Evolutionary conservation across 2,888 invertebrate genomes (phyloP), one percentile per base, ranked within the genome.

Genomic region (Leptothorax acervorum): DNA sequence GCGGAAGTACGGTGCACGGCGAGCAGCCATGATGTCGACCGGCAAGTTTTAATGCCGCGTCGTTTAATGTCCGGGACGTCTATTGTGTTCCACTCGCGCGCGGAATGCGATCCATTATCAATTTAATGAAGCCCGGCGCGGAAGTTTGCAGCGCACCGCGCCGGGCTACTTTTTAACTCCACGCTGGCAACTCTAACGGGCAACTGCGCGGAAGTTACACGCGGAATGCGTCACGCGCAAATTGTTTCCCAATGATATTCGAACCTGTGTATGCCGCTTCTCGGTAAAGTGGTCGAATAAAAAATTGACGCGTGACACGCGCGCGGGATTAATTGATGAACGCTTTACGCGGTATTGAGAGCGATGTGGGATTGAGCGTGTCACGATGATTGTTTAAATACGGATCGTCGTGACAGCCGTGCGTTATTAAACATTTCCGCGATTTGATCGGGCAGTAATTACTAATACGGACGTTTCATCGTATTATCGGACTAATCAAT

Each of bases 31-130:
- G 78, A 63, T 55, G 63, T 63, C 81, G 51, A 66, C 73, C 28
- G 60, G 45, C 28, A 79, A 82, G 75, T 85, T 84, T 75, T 74
- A 71, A 79, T 75, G 71, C 71, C 48, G 57, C 39, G 62, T 53
- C 55, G 35, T 66, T 62, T 70, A 82, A 35, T 31, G 75, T 55
- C 76, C 78, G 82, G 82, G 76, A 73, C 73, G 82, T 73, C 66
- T 73, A 79, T 83, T 83, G 81, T 66, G 45, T 35, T 39, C 39
- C 82, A 35, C 55, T 82, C 79, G 81, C 81, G 65, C 60, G 65
- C 60, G 81, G 79, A 75, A 84, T 82, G 73, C 83, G 75, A 82
- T 83, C 79, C 82, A 84, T 84, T 84, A 84, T 82, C 84, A 73
- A 82, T 84, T 84, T 84, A 84, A 84, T 82, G 73, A 82, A 82